These are phyloP conservation scores for Axea sp. DNA, from an alignment of 2,888 invertebrate species.

Conservation along the genomic window DNA sequence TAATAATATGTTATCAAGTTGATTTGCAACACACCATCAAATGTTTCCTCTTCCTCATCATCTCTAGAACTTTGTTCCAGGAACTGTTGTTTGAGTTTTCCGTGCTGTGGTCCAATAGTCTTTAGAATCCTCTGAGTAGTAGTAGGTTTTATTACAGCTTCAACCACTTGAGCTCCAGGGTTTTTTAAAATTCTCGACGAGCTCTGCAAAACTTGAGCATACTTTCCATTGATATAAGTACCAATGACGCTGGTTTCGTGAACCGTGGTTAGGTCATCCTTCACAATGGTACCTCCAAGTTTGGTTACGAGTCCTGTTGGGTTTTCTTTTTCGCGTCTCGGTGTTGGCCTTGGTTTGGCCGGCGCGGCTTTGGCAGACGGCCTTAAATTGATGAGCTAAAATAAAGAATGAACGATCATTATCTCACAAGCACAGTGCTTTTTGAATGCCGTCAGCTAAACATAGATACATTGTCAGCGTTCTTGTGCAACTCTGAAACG, in stretches of 20 bases:
- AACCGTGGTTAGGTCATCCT: conserved; percentile 90
- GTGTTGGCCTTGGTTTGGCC: conserved; percentile 79
- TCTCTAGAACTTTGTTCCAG: conserved; percentile 85
- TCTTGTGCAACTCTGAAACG: conserved; percentile 10
- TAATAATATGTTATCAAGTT: too few relatives aligned
- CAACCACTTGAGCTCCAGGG: conserved; percentile 66
- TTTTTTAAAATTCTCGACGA: conserved; percentile 84
- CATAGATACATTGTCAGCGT: not conserved
- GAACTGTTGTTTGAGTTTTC: conserved; percentile 77
- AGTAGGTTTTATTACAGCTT: conserved; percentile 85
- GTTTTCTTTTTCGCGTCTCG: conserved; percentile 83
- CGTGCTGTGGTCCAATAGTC: conserved; percentile 85
- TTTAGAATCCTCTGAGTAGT: conserved; percentile 86
- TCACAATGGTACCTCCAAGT: conserved; percentile 90
- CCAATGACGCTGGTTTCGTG: conserved; percentile 95
- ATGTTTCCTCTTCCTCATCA: conserved; percentile 81
- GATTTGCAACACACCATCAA: too few relatives aligned
- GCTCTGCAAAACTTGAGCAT: conserved; percentile 91
- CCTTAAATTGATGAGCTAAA: conserved; percentile 84
- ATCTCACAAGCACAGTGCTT: not conserved
- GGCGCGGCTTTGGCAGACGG: conserved; percentile 83
- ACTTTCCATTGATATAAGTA: conserved; percentile 92
- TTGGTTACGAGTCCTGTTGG: conserved; percentile 91
- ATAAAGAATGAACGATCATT: conserved; percentile 11
- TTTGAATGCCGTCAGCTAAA: not conserved